These are phyloP conservation scores for Callyntrura guangdongensis DNA, from an alignment of 2,888 invertebrate species.

Conservation along the genomic window DNA sequence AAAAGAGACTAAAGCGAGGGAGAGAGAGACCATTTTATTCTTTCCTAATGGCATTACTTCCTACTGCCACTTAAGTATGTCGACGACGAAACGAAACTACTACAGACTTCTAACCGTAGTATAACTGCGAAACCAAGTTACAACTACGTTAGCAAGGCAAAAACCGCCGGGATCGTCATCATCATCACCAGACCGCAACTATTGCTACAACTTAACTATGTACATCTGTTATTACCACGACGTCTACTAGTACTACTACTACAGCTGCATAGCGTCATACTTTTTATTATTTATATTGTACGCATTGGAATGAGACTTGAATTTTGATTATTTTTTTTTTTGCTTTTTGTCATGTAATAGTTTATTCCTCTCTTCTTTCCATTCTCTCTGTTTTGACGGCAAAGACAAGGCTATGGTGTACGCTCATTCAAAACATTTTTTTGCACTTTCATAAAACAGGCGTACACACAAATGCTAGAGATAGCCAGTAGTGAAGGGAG, in stretches of 20 bases:
- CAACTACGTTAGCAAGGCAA: not conserved
- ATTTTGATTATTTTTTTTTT: conserved; percentile 66
- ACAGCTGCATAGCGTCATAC: conserved; percentile 53
- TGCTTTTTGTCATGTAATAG: not conserved
- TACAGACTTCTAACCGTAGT: not conserved
- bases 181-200: not conserved
- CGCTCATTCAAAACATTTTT: not conserved
- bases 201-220: not conserved
- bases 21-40: conserved; percentile 16
- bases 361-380: not conserved
- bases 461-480: not conserved
- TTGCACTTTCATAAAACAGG: not conserved
- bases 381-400: not conserved
- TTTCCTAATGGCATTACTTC: not conserved
- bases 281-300: conserved; percentile 46
- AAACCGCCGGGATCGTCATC: no score
- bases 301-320: conserved; percentile 72
- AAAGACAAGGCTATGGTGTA: not conserved
- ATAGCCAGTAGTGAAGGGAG: not conserved
- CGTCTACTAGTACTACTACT: not conserved
- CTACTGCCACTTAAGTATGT: not conserved
- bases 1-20: not conserved
- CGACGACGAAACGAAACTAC: not conserved
- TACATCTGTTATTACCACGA: not conserved
- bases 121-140: not conserved